These are phyloP conservation scores for Glaucomys volans DNA, from an alignment of 2,113 vertebrate species.

Conservation along the genomic window DNA sequence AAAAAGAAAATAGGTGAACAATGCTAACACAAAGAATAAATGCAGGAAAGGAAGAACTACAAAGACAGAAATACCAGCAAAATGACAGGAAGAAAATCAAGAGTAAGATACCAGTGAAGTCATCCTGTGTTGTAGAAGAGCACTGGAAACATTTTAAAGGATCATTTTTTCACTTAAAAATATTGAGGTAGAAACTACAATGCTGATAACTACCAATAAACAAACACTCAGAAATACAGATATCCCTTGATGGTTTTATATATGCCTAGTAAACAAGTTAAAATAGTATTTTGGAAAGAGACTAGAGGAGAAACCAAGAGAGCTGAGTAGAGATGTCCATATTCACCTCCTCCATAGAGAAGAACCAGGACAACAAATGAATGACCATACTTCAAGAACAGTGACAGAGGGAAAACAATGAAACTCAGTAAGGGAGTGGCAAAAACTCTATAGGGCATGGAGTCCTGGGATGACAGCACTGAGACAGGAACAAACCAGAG, in stretches of 20 bases:
- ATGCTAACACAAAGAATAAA: background rate
- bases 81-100: background rate
- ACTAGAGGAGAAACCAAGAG: background rate
- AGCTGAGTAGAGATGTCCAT: background rate
- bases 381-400: too few relatives aligned
- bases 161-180: background rate
- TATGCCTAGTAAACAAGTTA: background rate
- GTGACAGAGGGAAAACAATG: too few relatives aligned
- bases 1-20: background rate
- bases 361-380: background rate
- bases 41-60: background rate
- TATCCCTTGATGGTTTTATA: background rate
- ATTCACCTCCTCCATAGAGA: background rate
- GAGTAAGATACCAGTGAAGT: background rate
- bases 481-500: background rate
- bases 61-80: background rate
- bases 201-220: background rate
- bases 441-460: background rate
- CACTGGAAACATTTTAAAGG: background rate
- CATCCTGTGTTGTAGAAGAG: background rate
- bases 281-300: background rate
- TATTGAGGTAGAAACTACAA: constrained; percentile 5
- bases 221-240: background rate
- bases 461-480: background rate
- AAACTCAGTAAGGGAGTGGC: background rate